Base-by-base conservation (phyloP, 2,888 invertebrate species). In the Tiliacea aurago region DNA sequence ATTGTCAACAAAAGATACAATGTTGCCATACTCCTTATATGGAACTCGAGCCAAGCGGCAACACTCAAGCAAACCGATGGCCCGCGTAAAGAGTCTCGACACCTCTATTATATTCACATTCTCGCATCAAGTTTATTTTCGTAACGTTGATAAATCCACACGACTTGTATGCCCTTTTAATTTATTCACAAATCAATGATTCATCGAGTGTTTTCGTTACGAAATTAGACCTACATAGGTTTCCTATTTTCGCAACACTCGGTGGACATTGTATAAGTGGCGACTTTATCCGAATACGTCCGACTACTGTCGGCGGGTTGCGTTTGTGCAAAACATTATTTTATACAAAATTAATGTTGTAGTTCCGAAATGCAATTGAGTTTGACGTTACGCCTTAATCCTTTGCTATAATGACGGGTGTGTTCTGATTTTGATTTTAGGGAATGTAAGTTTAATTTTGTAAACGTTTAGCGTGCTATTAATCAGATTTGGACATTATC, bases 241-340 rank as follows among this genome's bases (percentile, higher is more conserved):
- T 87, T 88, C 83, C 88, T 88, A 87, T 87, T 88, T 87, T 85
- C 86, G 85, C 85, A 88, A 88, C 73, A 64, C 59, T 53, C 82
- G 63, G 58, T 86, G 67, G 73, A 79, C 83, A 85, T 84, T 84
- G 86, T 84, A 79, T 73, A 81, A 79, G 80, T 81, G 70, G 70
- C 76, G 73, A 84, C 72, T 86, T 81, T 87, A 83, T 80, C 84
- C 84, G 84, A 84, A 86, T 84, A 86, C 55, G 83, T 76, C 76
- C 70, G 68, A 77, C 78, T 75, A 69, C 84, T 78, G 81, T 76
- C 80, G 74, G 59, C 73, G 61, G 23, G 72, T 23, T 77, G 79
- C 61, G 64, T 74, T 85, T 85, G 84, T 76, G 82, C 72, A 81
- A 84, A 81, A 49, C 66, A 73, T 64, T 81, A 74, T 70, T 77